Evolutionary conservation across 2,113 vertebrate species (phyloP).

Genomic region (Candoia aspera): DNA sequence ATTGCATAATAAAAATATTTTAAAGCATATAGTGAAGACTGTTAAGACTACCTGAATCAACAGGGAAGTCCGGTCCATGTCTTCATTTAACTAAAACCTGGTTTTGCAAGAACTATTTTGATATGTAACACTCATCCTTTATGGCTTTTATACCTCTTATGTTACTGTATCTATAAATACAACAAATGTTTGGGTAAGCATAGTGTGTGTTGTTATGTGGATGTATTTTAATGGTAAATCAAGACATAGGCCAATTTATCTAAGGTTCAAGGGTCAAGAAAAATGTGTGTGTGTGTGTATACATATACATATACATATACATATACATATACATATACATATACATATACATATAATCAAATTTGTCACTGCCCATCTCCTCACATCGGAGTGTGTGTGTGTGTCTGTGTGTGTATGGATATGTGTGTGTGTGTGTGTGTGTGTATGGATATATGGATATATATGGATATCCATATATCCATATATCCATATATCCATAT

Average conservation of each 20-base stretch:
- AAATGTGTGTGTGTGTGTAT: no score
- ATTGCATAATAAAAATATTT: not conserved
- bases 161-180: not conserved
- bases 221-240: not conserved
- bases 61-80: not conserved
- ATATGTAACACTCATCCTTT: not conserved
- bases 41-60: not conserved
- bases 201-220: not conserved
- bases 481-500: no score
- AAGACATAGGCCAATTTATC: not conserved
- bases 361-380: no score
- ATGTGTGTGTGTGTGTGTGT: no score
- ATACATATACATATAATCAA: no score
- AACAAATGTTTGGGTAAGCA: not conserved
- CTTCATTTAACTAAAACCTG: not conserved
- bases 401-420: no score
- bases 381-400: no score
- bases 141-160: not conserved
- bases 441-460: no score
- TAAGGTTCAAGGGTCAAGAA: not conserved
- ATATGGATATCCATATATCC: no score
- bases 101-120: not conserved
- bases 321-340: no score
- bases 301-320: no score
- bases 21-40: not conserved